Evolutionary conservation across 2,113 vertebrate genomes (phyloP).

Genomic region (Sturnira hondurensis): DNA sequence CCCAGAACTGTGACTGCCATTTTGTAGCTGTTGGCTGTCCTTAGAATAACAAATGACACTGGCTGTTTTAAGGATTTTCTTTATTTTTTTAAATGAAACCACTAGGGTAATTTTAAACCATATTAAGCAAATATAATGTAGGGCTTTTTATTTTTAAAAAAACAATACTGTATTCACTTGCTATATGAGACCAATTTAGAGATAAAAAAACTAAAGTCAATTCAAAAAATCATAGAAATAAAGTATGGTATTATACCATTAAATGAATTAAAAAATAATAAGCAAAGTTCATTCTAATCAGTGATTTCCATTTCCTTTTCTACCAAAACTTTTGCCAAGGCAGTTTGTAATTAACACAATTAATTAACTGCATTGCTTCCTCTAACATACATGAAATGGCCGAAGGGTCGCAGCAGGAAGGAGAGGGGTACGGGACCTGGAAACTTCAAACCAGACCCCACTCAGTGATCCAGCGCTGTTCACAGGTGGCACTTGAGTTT

Average conservation of each 20-base stretch:
- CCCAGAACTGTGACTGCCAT: neutral
- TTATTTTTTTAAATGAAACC: neutral
- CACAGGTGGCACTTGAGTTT: neutral
- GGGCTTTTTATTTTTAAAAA: neutral
- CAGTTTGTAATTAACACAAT: constrained; percentile 24
- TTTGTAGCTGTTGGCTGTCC: neutral
- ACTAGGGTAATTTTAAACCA: constrained; percentile 9
- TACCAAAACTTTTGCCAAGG: neutral
- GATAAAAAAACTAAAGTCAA: neutral
- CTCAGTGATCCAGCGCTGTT: neutral
- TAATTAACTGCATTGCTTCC: constrained; percentile 27
- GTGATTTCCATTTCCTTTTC: constrained; percentile 22
- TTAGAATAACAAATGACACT: neutral
- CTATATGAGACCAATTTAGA: neutral
- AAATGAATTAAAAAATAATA: constrained; percentile 55
- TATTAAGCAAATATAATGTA: constrained; percentile 4
- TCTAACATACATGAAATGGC: neutral
- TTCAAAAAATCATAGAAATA: constrained; percentile 31
- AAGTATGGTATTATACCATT: constrained; percentile 31
- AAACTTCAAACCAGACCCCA: neutral
- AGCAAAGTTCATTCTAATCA: constrained; percentile 20
- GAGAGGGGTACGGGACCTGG: neutral
- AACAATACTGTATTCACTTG: constrained; percentile 1
- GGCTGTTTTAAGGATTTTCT: neutral
- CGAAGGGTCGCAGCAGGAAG: neutral